phyloP scores from a whole-genome alignment of 2,113 vertebrate genomes.

The Romanogobio albipinnatus region DNA sequence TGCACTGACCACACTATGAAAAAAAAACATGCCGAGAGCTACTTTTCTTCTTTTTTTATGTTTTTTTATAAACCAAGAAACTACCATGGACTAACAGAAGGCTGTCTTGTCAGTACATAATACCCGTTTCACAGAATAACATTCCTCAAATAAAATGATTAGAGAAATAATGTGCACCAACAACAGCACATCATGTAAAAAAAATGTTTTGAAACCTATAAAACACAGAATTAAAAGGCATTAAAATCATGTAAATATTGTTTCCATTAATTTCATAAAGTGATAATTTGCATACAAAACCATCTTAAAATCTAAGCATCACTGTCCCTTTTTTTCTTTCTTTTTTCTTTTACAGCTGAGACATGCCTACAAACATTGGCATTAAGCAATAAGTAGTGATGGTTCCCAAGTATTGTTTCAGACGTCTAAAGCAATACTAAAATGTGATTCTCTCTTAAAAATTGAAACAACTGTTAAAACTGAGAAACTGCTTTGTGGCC shows the following conservation, averaged over 20 bases:
- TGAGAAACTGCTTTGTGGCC: neutral
- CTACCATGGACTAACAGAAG: neutral
- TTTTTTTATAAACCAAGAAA: neutral
- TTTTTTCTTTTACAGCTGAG: neutral
- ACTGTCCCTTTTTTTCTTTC: neutral
- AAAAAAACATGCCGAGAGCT: neutral
- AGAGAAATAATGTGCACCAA: neutral
- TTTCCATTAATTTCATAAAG: conserved; percentile 8
- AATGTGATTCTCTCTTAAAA: neutral
- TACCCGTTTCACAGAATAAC: neutral
- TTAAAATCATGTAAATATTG: neutral
- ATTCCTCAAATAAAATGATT: neutral
- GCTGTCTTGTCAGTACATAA: conserved; percentile 5
- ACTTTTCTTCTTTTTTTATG: neutral
- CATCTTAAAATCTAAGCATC: neutral
- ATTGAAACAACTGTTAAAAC: neutral
- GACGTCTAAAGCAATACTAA: neutral
- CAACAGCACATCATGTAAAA: neutral
- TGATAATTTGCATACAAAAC: neutral
- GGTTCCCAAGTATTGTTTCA: conserved; percentile 5
- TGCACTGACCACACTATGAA: neutral
- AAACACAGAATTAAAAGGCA: conserved; percentile 4
- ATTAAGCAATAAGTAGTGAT: neutral
- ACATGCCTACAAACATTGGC: neutral
- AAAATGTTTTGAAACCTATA: neutral